Conservation (phyloP, 2,797 vertebrate genomes). For the Gymnopithys bicolor region DNA sequence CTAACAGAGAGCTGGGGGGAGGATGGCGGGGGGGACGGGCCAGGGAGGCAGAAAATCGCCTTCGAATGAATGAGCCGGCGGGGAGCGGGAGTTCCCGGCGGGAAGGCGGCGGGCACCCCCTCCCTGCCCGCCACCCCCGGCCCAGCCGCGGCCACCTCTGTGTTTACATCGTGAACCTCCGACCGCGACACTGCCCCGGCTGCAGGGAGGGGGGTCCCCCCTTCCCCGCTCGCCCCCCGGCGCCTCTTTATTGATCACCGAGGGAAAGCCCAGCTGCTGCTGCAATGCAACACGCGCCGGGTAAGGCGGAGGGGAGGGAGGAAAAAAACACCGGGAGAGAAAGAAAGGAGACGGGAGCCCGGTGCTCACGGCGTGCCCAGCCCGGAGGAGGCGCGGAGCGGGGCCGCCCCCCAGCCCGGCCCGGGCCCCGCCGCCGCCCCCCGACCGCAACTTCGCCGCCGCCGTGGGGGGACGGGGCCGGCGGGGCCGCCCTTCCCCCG, state of each 20-base stretch:
- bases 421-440: neutral
- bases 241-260: slow-evolving; percentile 64
- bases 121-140: neutral
- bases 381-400: neutral
- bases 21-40: neutral
- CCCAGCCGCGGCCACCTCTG: neutral
- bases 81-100: slow-evolving; percentile 17
- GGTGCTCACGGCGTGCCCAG: neutral
- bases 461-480: neutral
- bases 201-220: neutral
- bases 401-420: neutral
- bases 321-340: neutral
- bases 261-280: slow-evolving; percentile 62
- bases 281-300: slow-evolving; percentile 79
- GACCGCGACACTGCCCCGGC: neutral
- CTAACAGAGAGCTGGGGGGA: neutral
- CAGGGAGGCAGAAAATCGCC: neutral
- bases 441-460: neutral
- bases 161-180: slow-evolving; percentile 1
- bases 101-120: neutral
- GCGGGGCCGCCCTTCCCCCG: slow-evolving; percentile 9
- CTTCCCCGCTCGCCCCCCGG: neutral
- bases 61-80: slow-evolving; percentile 42
- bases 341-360: neutral
- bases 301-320: neutral